phyloP scores from a whole-genome alignment of 2,113 vertebrate species.

The Ceyx cyanopectus region DNA sequence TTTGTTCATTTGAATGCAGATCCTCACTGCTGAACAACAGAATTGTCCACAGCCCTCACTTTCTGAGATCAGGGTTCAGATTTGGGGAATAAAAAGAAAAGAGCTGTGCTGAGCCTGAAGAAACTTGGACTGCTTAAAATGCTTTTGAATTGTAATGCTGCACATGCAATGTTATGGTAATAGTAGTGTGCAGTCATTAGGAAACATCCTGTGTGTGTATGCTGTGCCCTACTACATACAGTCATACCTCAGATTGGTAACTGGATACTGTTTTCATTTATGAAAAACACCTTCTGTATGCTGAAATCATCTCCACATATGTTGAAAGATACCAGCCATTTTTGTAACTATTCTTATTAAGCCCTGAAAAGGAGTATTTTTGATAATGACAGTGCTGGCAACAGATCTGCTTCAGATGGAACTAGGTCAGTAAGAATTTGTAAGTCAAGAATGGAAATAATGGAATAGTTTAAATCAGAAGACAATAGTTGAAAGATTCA shows the following conservation, averaged over 20 bases:
- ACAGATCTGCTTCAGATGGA: background rate
- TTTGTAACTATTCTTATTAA: background rate
- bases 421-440: background rate
- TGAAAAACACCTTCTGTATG: background rate
- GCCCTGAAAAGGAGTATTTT: background rate
- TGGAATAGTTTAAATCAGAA: slow-evolving; percentile 1
- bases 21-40: background rate
- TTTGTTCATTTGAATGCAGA: slow-evolving; percentile 13
- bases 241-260: background rate
- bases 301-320: slow-evolving; percentile 24
- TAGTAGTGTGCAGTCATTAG: background rate
- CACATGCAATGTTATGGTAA: background rate
- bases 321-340: background rate
- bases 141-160: background rate
- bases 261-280: slow-evolving; percentile 7
- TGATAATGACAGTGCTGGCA: background rate
- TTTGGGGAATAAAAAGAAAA: slow-evolving; percentile 35
- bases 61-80: slow-evolving; percentile 35
- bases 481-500: background rate
- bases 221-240: background rate
- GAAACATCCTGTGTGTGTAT: background rate
- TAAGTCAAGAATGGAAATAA: slow-evolving; percentile 9
- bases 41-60: slow-evolving; percentile 9
- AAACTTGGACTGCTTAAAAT: background rate
- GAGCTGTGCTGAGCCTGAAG: background rate